phyloP scores from a whole-genome alignment of 2,113 vertebrate genomes.

The Columba livia region DNA sequence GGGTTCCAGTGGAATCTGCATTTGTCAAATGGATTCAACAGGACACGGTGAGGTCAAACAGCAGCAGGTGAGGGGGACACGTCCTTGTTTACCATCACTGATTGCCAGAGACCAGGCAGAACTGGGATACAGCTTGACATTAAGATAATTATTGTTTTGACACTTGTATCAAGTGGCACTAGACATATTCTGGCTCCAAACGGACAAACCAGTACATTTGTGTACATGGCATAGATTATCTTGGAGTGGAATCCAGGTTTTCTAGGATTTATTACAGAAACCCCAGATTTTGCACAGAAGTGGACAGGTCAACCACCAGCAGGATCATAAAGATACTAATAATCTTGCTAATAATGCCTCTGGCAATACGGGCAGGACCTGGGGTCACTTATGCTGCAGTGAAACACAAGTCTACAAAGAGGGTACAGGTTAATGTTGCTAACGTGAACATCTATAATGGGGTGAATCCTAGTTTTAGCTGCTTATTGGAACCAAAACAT shows the following conservation, averaged over 20 bases:
- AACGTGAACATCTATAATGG: background rate
- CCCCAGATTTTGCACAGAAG: background rate
- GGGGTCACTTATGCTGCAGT: background rate
- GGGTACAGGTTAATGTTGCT: background rate
- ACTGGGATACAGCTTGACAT: background rate
- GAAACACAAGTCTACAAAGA: background rate
- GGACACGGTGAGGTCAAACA: background rate
- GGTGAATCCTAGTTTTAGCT: background rate
- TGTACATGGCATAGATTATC: fast-evolving
- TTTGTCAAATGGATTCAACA: background rate
- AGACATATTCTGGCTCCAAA: background rate
- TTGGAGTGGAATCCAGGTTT: background rate
- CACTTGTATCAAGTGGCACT: background rate
- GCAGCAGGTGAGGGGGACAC: background rate
- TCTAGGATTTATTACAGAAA: background rate
- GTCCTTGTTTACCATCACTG: background rate
- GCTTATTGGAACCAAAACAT: slow-evolving; percentile 5
- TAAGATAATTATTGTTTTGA: fast-evolving
- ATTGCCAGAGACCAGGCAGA: background rate
- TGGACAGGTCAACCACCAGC: background rate
- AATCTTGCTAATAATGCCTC: background rate
- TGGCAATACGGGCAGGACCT: background rate
- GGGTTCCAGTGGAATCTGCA: background rate
- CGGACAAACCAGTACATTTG: background rate
- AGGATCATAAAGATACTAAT: background rate